Conservation (phyloP, 1,140 invertebrate species). For the Odontomachus brunneus region DNA sequence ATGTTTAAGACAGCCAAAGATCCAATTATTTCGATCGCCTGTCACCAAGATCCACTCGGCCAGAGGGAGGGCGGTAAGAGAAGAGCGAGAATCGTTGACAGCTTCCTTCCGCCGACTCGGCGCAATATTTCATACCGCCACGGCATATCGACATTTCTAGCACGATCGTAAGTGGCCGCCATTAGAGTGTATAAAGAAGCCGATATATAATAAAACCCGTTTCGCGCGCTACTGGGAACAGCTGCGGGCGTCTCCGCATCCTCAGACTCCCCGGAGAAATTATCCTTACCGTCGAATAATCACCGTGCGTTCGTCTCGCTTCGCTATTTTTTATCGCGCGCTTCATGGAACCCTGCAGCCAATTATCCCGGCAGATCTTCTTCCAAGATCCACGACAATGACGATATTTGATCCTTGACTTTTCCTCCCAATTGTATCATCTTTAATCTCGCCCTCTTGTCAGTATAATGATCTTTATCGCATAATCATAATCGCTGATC, state of each 20-base stretch:
- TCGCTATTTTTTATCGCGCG: constrained; percentile 10
- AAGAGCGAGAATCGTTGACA: constrained; percentile 29
- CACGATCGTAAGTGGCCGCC: constrained; percentile 66
- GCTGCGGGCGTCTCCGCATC: constrained; percentile 46
- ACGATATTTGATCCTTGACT: background rate
- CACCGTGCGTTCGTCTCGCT: background rate
- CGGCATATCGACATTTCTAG: constrained; percentile 63
- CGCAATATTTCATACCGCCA: constrained; percentile 65
- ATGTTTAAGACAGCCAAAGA: constrained; percentile 54
- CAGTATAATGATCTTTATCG: constrained; percentile 1
- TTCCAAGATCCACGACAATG: constrained; percentile 29
- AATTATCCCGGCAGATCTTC: constrained; percentile 15
- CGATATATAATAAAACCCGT: constrained; percentile 66
- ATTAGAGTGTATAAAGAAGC: constrained; percentile 70
- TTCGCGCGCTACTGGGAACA: background rate
- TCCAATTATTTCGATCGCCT: constrained; percentile 59
- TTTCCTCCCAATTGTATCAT: background rate
- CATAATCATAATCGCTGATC: background rate
- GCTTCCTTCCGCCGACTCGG: constrained; percentile 58
- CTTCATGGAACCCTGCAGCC: background rate
- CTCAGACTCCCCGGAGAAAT: constrained; percentile 71
- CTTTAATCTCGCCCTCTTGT: background rate
- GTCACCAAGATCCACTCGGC: constrained; percentile 22
- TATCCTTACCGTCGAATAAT: constrained; percentile 56
- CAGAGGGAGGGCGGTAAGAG: background rate